Evolutionary conservation across 1,140 invertebrate genomes (phyloP), one percentile per base, ranked within the genome.

Genomic region (Drosophila grimshawi): DNA sequence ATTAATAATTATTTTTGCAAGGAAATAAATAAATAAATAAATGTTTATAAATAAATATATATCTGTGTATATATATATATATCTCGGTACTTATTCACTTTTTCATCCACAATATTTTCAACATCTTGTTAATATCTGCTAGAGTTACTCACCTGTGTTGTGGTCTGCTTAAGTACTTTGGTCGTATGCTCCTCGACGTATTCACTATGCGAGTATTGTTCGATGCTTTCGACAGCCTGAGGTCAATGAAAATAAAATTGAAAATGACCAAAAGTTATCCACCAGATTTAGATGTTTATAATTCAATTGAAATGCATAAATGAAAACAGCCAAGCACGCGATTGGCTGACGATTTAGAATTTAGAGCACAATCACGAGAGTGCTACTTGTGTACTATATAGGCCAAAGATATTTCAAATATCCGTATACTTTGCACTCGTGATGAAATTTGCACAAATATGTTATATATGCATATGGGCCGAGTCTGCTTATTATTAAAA

Each of bases 141-240:
- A 51, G 0, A 27, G 30, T 39, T 6, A 19, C 88, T 91, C 51
- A 92, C 88, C 88, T 92, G 76, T 32, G 81, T 91, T 67, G 80
- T 90, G 57, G 80, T 90, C 68, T 91, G 76, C 68, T 91, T 74
- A 32, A 91, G 74, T 77, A 92, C 81, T 62, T 90, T 91, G 59
- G 81, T 85, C 57, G 81, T 88, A 59, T 91, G 88, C 65, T 92
- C 89, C 72, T 92, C 91, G 65, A 92, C 78, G 64, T 92, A 92
- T 80, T 92, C 86, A 66, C 79, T 80, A 35, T 82, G 81, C 56
- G 81, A 73, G 64, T 86, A 91, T 86, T 92, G 74, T 68, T 91
- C 91, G 76, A 89, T 82, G 62, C 83, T 92, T 91, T 92, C 91
- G 80, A 92, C 91, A 88, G 91, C 91, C 91, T 92, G 77, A 63